phyloP scores from a whole-genome alignment of 1,140 invertebrate genomes.

The Ostrea edulis region DNA sequence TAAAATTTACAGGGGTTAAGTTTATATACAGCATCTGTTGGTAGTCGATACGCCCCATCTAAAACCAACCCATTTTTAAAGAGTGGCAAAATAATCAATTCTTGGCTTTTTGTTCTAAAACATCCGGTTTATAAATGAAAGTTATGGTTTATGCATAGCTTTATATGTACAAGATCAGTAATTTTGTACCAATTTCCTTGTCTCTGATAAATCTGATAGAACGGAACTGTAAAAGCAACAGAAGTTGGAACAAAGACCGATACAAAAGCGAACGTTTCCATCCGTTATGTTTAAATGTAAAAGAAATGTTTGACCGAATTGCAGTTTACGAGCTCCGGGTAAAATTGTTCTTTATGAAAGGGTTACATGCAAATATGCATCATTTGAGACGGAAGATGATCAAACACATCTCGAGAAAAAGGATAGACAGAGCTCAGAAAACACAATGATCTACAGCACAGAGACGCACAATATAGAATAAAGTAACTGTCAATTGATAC shows the following conservation, averaged over 20 bases:
- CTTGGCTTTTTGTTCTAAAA: not conserved
- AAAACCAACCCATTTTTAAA: too few relatives aligned
- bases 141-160: not conserved
- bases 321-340: not conserved
- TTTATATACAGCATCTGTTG: too few relatives aligned
- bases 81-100: too few relatives aligned
- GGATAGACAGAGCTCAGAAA: not conserved
- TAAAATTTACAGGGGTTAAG: too few relatives aligned
- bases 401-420: too few relatives aligned
- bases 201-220: not conserved
- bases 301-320: not conserved
- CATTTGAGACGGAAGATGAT: too few relatives aligned
- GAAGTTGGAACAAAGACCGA: not conserved
- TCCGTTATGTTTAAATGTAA: not conserved
- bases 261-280: not conserved
- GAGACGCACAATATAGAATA: too few relatives aligned
- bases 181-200: too few relatives aligned
- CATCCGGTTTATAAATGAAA: not conserved
- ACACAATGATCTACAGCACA: too few relatives aligned
- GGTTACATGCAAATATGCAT: not conserved
- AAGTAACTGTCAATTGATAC: too few relatives aligned
- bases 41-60: too few relatives aligned
- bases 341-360: not conserved
- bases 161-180: not conserved
- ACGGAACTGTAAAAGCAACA: not conserved